phyloP scores from a whole-genome alignment of 2,888 invertebrate genomes.

The Clunio marinus region DNA sequence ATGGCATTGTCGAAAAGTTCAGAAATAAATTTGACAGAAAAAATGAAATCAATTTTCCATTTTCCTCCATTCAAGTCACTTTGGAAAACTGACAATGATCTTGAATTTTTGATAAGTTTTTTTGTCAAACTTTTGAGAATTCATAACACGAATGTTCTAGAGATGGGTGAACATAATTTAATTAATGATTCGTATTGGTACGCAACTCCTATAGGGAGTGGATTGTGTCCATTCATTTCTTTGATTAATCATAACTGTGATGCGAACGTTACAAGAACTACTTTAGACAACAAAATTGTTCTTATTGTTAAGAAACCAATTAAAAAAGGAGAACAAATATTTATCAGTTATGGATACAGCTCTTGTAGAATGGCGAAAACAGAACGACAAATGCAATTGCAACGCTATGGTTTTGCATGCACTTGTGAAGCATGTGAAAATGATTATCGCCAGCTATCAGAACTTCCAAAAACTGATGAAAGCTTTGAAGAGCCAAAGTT shows the following conservation, averaged over 20 bases:
- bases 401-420: conserved; percentile 73
- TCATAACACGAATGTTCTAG: neutral
- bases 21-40: neutral
- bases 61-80: neutral
- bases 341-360: conserved; percentile 74
- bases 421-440: conserved; percentile 68
- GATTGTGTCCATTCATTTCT: conserved; percentile 56
- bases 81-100: neutral
- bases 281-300: neutral
- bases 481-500: neutral
- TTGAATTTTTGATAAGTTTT: neutral
- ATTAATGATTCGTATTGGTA: neutral
- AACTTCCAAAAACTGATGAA: neutral
- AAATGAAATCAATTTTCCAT: conserved; percentile 15
- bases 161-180: neutral
- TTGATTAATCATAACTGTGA: conserved; percentile 84
- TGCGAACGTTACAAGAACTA: conserved; percentile 60
- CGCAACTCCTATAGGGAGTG: neutral
- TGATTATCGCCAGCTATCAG: conserved; percentile 59
- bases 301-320: conserved; percentile 63
- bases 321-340: conserved; percentile 65
- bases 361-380: conserved; percentile 45
- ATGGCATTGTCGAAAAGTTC: neutral
- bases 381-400: conserved; percentile 58
- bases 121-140: neutral